These are phyloP conservation scores for Meriones unguiculatus DNA, from an alignment of 2,113 vertebrate species.

Conservation along the genomic window DNA sequence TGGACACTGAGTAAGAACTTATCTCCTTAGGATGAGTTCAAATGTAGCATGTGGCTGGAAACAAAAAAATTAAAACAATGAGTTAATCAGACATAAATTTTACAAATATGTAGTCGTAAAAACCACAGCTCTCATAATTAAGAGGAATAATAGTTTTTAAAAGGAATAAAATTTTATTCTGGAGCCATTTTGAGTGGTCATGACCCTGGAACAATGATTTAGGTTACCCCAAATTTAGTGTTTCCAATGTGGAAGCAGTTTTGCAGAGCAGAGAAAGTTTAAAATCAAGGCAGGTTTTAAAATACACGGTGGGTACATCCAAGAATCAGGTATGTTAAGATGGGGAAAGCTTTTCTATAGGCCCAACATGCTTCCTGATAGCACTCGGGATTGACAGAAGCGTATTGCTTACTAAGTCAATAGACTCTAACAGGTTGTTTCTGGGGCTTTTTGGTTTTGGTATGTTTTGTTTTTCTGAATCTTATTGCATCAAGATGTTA, in stretches of 20 bases:
- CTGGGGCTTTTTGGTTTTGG: not conserved
- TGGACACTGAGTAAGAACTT: not conserved
- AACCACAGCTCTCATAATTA: not conserved
- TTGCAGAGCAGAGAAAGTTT: not conserved
- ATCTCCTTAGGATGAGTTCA: not conserved
- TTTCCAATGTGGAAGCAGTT: not conserved
- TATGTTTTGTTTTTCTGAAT: not conserved
- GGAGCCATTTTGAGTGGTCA: not conserved
- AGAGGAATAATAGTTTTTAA: not conserved
- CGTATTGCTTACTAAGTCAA: not conserved
- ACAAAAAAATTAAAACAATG: not conserved
- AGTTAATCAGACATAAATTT: not conserved
- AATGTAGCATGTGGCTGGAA: not conserved
- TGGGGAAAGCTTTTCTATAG: too few relatives aligned
- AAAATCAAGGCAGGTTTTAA: not conserved
- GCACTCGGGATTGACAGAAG: not conserved
- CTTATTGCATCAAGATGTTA: not conserved
- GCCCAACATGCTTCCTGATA: not conserved
- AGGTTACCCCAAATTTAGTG: not conserved
- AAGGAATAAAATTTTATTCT: not conserved
- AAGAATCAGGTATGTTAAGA: not conserved
- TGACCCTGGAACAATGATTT: not conserved
- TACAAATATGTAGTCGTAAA: not conserved
- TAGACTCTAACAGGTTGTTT: not conserved
- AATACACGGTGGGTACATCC: not conserved